These are phyloP conservation scores for Lophius piscatorius DNA, from an alignment of 2,113 vertebrate genomes.

Conservation along the genomic window DNA sequence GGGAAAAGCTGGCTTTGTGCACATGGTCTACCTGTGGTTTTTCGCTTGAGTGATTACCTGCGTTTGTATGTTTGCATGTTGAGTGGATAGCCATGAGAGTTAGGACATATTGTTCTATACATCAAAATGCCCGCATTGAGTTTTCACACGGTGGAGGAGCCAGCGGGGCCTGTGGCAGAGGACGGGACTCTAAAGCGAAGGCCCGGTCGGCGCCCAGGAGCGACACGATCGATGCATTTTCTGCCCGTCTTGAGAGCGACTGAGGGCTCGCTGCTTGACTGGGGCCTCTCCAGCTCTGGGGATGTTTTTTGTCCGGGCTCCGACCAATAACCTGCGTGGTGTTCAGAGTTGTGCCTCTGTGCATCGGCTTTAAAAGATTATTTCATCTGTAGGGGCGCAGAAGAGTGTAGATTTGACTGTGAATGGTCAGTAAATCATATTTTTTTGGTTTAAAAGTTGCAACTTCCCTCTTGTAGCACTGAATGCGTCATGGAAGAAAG, in stretches of 20 bases:
- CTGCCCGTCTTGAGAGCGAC: conserved; percentile 49
- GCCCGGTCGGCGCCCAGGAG: conserved; percentile 55
- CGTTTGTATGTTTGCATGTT: conserved; percentile 7
- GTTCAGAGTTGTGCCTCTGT: conserved; percentile 4
- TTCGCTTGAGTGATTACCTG: conserved; percentile 18
- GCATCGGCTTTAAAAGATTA: background rate
- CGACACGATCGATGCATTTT: conserved; percentile 55
- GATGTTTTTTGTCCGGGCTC: conserved; percentile 15
- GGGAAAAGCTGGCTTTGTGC: conserved; percentile 41
- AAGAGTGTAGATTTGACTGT: conserved; percentile 2
- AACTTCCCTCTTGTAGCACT: background rate
- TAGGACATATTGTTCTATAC: conserved; percentile 76
- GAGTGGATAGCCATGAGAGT: conserved; percentile 55
- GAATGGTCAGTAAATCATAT: background rate
- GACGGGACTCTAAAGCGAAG: conserved; percentile 50
- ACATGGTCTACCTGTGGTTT: conserved; percentile 44
- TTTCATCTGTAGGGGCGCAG: conserved; percentile 1
- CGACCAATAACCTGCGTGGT: background rate
- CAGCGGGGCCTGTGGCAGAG: conserved; percentile 62
- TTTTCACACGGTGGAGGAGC: conserved; percentile 68
- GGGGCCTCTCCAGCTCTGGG: conserved; percentile 37
- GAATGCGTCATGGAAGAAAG: conserved; percentile 48
- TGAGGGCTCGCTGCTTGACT: background rate
- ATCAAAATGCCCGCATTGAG: conserved; percentile 82
- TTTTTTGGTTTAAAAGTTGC: conserved; percentile 23